Percentiles rank a stretch among this genome's conserved stretches.
Conservation (phyloP, 2,113 vertebrate species). For the Alligator sinensis region DNA sequence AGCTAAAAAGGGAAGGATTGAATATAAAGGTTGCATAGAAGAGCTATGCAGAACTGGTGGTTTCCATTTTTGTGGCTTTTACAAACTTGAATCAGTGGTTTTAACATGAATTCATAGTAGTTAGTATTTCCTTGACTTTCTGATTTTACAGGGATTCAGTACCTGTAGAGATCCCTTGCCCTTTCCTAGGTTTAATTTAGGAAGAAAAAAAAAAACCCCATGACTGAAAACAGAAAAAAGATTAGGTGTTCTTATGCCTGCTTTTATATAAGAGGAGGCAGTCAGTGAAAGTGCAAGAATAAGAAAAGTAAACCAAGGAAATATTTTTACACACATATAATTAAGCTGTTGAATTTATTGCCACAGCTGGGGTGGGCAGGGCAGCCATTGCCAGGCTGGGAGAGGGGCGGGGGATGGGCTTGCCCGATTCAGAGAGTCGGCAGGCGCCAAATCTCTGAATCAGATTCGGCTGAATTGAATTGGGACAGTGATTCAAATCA, state of each 20-base stretch:
- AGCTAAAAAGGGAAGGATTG: background rate
- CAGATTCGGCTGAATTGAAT: no score
- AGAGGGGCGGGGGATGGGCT: no score
- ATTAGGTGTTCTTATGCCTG: background rate
- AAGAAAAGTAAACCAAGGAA: background rate
- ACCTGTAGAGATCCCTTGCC: background rate
- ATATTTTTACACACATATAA: background rate
- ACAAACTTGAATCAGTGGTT: background rate
- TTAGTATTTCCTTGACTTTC: background rate
- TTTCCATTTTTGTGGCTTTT: background rate
- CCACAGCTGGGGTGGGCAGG: background rate
- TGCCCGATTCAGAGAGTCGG: no score
- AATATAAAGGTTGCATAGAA: background rate
- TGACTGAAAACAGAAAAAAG: background rate
- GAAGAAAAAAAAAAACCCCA: background rate
- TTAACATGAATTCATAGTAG: background rate
- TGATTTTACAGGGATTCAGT: background rate
- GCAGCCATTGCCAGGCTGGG: background rate
- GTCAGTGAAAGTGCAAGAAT: background rate
- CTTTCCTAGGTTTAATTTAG: background rate
- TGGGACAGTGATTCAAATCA: no score
- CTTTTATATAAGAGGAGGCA: background rate
- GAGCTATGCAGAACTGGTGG: background rate
- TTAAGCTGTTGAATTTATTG: background rate
- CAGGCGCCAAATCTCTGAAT: no score